These are phyloP conservation scores for Ictalurus furcatus DNA, from an alignment of 2,113 vertebrate species.

Conservation along the genomic window DNA sequence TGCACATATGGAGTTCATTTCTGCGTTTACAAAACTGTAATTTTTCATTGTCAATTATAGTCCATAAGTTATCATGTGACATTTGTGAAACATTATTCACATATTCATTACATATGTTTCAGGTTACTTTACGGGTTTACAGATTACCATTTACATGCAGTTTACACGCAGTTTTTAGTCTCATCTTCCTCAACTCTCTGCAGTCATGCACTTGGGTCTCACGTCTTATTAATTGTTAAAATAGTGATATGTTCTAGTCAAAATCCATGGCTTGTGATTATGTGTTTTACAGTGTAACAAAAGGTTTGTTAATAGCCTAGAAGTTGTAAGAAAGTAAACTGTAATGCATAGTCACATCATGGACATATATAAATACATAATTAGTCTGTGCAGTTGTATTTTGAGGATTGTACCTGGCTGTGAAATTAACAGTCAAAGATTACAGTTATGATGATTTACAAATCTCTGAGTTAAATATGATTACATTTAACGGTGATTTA, in stretches of 20 bases:
- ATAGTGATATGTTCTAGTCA: neutral
- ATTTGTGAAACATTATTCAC: neutral
- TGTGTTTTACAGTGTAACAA: neutral
- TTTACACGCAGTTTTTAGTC: neutral
- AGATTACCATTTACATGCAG: neutral
- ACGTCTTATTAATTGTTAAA: neutral
- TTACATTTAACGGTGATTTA: neutral
- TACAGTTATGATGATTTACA: neutral
- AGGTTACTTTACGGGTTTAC: neutral
- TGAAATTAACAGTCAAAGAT: neutral
- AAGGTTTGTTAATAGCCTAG: neutral
- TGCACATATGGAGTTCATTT: neutral
- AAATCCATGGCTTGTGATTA: neutral
- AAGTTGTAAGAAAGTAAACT: neutral
- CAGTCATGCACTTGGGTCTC: neutral
- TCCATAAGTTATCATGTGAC: neutral
- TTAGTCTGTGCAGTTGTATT: neutral
- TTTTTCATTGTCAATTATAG: neutral
- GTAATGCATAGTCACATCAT: neutral
- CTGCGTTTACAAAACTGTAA: neutral
- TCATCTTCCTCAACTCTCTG: neutral
- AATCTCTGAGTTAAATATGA: neutral
- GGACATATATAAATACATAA: neutral
- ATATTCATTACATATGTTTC: neutral
- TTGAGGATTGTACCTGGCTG: neutral